These are phyloP conservation scores for Ceyx erithaca DNA, from an alignment of 2,797 vertebrate genomes.

Conservation along the genomic window DNA sequence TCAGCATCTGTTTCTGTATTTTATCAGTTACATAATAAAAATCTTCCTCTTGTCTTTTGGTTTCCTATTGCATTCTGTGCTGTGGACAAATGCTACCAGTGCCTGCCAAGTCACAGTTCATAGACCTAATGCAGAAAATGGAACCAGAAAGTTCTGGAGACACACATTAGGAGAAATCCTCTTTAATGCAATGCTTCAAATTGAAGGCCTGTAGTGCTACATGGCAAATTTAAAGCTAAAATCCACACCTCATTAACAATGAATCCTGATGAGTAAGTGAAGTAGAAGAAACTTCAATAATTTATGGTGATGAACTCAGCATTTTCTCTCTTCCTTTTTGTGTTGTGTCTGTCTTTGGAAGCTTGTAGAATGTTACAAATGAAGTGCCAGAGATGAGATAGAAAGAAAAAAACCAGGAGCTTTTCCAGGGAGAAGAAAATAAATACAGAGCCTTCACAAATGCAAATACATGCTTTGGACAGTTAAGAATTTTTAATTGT, in stretches of 20 bases:
- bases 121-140: slow-evolving; percentile 32
- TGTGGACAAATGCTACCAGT: slow-evolving; percentile 18
- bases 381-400: slow-evolving; percentile 40
- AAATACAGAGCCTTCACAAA: slow-evolving; percentile 55
- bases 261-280: slow-evolving; percentile 72
- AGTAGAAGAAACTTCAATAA: slow-evolving; percentile 67
- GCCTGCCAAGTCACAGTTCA: slow-evolving; percentile 49
- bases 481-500: slow-evolving; percentile 34
- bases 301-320: slow-evolving; percentile 71
- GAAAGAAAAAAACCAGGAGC: slow-evolving; percentile 48
- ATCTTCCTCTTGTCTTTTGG: slow-evolving; percentile 20
- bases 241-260: slow-evolving; percentile 70
- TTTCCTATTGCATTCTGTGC: slow-evolving; percentile 40
- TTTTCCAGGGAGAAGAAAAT: slow-evolving; percentile 59
- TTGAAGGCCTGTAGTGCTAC: slow-evolving; percentile 59
- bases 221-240: slow-evolving; percentile 67
- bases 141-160: slow-evolving; percentile 30
- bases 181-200: slow-evolving; percentile 50
- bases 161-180: slow-evolving; percentile 22
- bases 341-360: slow-evolving; percentile 58
- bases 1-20: slow-evolving; percentile 23
- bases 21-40: slow-evolving; percentile 57
- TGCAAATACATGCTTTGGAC: slow-evolving; percentile 46
- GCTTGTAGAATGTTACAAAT: slow-evolving; percentile 47
- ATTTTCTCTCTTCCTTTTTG: slow-evolving; percentile 42